Percentiles rank a stretch among this genome's conserved stretches.
These are phyloP conservation scores for Carollia perspicillata DNA, from an alignment of 2,113 vertebrate genomes.

Conservation along the genomic window DNA sequence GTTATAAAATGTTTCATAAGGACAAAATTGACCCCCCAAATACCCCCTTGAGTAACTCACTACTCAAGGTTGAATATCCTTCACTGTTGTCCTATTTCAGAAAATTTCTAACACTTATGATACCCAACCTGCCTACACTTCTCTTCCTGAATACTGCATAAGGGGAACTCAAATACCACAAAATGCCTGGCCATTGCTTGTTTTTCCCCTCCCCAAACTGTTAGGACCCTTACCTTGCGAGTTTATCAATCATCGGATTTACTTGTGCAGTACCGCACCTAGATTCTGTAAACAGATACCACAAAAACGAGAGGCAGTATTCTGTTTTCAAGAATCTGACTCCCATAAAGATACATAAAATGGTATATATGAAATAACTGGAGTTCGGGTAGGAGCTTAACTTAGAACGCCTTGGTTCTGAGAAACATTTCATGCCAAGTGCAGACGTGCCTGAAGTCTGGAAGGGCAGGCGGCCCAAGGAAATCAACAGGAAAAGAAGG, in stretches of 20 bases:
- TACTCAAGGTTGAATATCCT: not conserved
- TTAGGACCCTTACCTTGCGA: not conserved
- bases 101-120: not conserved
- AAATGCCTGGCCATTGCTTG: not conserved
- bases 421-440: not conserved
- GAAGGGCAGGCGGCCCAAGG: not conserved
- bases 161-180: not conserved
- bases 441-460: not conserved
- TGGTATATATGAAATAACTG: not conserved
- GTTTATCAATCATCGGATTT: not conserved
- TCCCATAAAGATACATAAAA: not conserved
- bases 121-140: not conserved
- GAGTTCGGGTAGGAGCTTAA: not conserved
- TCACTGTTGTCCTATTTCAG: not conserved
- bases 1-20: not conserved
- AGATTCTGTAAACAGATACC: not conserved
- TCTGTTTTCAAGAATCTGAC: not conserved
- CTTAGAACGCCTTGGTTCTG: not conserved
- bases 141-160: not conserved
- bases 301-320: not conserved
- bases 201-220: not conserved
- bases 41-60: not conserved
- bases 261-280: not conserved
- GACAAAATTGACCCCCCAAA: not conserved
- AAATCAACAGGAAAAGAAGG: not conserved